Percentiles rank a stretch among this genome's conserved stretches.
Evolutionary conservation across 2,113 vertebrate species (phyloP).

Genomic region (Ictalurus punctatus): DNA sequence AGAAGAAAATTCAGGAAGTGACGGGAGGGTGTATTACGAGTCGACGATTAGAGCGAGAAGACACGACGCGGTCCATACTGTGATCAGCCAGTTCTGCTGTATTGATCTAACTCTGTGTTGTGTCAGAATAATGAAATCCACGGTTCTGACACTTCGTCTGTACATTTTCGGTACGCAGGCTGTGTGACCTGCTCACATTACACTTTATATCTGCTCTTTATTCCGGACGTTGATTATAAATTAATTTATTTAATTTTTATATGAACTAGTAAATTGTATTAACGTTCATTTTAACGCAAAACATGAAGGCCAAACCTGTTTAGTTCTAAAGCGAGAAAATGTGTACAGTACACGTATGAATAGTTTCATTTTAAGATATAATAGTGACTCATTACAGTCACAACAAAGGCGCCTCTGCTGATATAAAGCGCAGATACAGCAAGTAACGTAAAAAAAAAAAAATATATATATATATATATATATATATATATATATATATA

Average conservation of each 20-base stretch:
- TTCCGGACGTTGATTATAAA: background rate
- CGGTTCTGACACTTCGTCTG: background rate
- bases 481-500: no score
- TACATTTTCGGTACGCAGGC: background rate
- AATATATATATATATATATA: no score
- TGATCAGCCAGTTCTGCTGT: background rate
- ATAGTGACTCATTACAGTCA: background rate
- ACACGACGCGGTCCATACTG: background rate
- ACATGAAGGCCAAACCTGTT: background rate
- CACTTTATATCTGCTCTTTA: background rate
- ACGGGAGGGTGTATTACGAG: background rate
- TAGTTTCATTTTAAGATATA: background rate
- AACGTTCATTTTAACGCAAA: background rate
- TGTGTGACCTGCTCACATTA: background rate
- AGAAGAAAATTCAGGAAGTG: background rate
- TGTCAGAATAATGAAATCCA: background rate
- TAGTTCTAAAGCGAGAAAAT: background rate
- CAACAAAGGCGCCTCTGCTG: background rate
- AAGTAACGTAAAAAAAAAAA: background rate
- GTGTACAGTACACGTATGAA: background rate
- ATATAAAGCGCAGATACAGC: background rate
- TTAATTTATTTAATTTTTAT: background rate
- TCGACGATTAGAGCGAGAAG: background rate
- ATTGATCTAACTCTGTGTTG: background rate
- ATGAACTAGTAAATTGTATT: background rate